These are phyloP conservation scores for Ailurus styani DNA, from an alignment of 2,113 vertebrate species.

Conservation along the genomic window DNA sequence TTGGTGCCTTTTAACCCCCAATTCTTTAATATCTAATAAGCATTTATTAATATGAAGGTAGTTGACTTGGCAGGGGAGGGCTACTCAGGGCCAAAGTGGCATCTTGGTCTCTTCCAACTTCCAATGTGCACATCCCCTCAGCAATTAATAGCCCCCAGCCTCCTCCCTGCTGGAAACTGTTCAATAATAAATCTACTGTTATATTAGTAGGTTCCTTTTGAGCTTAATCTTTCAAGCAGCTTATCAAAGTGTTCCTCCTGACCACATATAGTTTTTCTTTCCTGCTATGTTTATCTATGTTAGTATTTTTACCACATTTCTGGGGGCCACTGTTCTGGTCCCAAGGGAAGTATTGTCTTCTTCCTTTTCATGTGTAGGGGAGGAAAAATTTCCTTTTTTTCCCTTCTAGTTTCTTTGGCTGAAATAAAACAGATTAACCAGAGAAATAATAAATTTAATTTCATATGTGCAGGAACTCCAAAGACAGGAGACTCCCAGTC, in stretches of 20 bases:
- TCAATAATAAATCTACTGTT: not conserved
- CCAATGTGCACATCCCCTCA: not conserved
- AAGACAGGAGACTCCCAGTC: not conserved
- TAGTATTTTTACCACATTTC: not conserved
- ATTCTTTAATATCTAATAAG: not conserved
- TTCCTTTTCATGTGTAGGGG: not conserved
- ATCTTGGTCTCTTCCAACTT: not conserved
- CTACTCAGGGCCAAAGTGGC: not conserved
- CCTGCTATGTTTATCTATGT: not conserved
- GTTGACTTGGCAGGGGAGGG: not conserved
- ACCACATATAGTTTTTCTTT: not conserved
- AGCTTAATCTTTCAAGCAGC: not conserved
- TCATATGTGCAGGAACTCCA: not conserved
- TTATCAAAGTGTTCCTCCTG: not conserved
- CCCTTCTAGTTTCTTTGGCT: not conserved
- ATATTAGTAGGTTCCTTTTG: not conserved
- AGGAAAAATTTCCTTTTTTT: not conserved
- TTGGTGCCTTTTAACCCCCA: not conserved
- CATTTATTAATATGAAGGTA: not conserved
- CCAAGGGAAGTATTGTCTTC: not conserved
- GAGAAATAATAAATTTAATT: not conserved
- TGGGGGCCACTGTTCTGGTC: not conserved
- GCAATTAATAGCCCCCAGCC: not conserved
- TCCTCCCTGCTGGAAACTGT: too few species aligned
- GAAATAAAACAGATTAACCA: not conserved